Percentiles rank a stretch among this genome's conserved stretches.
Conservation (phyloP, 2,113 vertebrate genomes). For the Lycocorax pyrrhopterus region DNA sequence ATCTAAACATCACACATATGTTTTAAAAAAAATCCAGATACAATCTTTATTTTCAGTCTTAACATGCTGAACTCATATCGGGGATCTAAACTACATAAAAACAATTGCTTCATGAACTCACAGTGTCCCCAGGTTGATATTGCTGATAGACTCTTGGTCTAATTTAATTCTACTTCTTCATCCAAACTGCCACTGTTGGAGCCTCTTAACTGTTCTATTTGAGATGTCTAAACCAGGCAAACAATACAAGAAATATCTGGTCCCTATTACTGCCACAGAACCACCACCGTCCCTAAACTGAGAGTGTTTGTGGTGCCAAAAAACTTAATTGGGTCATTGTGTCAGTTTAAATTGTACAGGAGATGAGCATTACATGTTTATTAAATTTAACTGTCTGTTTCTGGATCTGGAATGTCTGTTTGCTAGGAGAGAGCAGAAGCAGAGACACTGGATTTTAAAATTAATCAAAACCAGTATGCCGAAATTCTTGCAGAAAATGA, state of each 20-base stretch:
- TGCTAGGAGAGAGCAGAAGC: neutral
- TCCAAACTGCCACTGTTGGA: neutral
- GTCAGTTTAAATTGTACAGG: neutral
- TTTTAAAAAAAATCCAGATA: neutral
- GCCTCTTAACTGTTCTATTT: neutral
- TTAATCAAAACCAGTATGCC: neutral
- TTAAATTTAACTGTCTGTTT: slow-evolving; percentile 18
- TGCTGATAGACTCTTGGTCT: neutral
- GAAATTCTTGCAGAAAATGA: slow-evolving; percentile 1
- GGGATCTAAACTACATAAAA: neutral
- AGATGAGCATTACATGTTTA: slow-evolving; percentile 15
- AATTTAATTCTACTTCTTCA: neutral
- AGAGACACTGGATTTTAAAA: neutral
- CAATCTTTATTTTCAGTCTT: neutral
- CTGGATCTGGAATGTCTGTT: neutral
- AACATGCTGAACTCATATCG: neutral
- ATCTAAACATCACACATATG: neutral
- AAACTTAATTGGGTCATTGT: slow-evolving; percentile 19
- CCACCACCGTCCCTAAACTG: neutral
- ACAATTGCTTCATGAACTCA: neutral
- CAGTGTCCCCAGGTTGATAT: neutral
- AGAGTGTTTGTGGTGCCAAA: neutral
- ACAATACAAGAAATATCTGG: neutral
- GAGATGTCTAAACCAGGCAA: neutral
- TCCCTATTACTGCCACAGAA: neutral